phyloP scores from a whole-genome alignment of 2,113 vertebrate genomes.

The Sus scrofa region DNA sequence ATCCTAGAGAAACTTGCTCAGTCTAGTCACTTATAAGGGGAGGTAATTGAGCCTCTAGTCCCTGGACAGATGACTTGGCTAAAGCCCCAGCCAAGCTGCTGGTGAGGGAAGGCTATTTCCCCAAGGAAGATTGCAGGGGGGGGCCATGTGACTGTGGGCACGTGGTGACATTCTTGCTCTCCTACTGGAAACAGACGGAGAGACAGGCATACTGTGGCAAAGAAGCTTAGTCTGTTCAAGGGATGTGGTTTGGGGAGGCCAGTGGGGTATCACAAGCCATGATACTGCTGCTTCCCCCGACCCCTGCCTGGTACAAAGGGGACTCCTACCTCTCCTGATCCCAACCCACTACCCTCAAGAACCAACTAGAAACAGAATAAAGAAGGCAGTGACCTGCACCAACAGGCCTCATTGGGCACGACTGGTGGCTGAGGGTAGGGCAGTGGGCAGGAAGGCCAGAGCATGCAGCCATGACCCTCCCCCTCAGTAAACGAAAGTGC shows the following conservation, averaged over 20 bases:
- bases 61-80: not conserved
- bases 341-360: not conserved
- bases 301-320: not conserved
- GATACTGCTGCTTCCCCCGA: not conserved
- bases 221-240: not conserved
- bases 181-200: not conserved
- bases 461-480: not conserved
- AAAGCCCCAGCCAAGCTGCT: not conserved
- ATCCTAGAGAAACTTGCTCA: not conserved
- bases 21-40: not conserved
- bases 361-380: conserved; percentile 32
- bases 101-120: not conserved
- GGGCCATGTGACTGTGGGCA: not conserved
- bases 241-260: not conserved
- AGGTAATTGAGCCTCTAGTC: conserved; percentile 2
- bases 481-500: conserved; percentile 70
- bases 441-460: not conserved
- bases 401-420: conserved; percentile 51
- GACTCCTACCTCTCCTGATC: not conserved
- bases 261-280: not conserved
- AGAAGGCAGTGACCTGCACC: not conserved
- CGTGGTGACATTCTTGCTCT: not conserved
- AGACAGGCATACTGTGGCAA: not conserved
- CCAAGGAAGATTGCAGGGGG: not conserved
- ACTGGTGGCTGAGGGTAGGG: not conserved